Conservation (phyloP, 2,888 invertebrate species). For the Conomelus anceps region DNA sequence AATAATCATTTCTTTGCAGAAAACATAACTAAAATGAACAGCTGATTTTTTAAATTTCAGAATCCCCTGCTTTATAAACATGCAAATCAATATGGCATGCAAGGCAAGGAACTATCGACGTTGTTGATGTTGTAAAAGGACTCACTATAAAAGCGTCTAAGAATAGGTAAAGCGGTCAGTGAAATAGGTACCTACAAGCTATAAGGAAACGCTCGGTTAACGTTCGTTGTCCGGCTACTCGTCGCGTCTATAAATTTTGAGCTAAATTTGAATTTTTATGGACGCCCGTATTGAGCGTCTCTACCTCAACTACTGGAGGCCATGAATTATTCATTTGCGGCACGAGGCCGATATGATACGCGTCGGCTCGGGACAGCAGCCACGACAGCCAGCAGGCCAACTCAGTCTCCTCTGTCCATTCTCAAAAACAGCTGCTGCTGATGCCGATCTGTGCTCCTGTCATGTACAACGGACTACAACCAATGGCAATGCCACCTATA, state of each 20-base stretch:
- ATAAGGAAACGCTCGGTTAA: neutral
- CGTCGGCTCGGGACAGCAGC: neutral
- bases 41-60: too few species aligned
- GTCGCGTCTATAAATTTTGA: neutral
- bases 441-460: too few species aligned
- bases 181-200: too few species aligned
- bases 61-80: too few species aligned
- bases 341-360: neutral
- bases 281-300: neutral
- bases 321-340: neutral
- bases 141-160: too few species aligned
- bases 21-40: too few species aligned
- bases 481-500: neutral
- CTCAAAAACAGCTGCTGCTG: too few species aligned
- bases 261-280: neutral
- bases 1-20: too few species aligned
- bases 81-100: too few species aligned
- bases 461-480: neutral
- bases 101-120: too few species aligned
- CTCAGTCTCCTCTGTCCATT: neutral
- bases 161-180: neutral
- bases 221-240: neutral
- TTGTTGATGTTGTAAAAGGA: too few species aligned
- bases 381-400: neutral
- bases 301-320: neutral